A percentile compares a stretch with the other conserved stretches of the same genome.
phyloP scores from a whole-genome alignment of 1,140 invertebrate species.

The Acromyrmex echinatior region DNA sequence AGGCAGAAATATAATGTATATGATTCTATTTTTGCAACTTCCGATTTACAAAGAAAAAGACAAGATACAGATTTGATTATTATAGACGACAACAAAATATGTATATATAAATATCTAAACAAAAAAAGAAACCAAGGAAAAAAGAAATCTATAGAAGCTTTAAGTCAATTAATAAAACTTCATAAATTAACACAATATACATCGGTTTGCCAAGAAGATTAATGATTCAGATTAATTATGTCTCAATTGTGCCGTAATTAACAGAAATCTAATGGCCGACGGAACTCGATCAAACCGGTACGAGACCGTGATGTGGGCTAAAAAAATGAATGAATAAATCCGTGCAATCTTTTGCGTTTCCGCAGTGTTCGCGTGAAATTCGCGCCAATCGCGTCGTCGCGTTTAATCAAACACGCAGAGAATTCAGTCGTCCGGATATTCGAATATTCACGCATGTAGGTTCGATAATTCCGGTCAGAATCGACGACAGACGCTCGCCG shows the following conservation, averaged over 20 bases:
- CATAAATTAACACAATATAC: not conserved
- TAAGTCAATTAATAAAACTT: not conserved
- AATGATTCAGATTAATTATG: not conserved
- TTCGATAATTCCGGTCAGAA: constrained; percentile 29
- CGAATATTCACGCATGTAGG: constrained; percentile 52
- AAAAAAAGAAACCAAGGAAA: not conserved
- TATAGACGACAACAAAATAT: not conserved
- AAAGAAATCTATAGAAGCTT: not conserved
- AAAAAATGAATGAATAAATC: not conserved
- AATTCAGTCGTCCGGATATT: constrained; percentile 47
- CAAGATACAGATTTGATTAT: not conserved
- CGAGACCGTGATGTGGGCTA: not conserved
- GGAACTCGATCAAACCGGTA: not conserved
- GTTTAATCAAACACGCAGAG: constrained; percentile 52
- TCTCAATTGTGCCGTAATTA: not conserved
- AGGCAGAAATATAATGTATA: not conserved
- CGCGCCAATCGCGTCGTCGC: constrained; percentile 47
- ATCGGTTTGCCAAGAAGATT: not conserved
- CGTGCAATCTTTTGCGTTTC: constrained; percentile 32
- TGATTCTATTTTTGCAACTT: not conserved
- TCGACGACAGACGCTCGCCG: not conserved
- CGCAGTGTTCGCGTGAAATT: constrained; percentile 32
- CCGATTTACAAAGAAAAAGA: not conserved
- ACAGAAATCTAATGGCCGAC: not conserved
- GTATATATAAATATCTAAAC: not conserved